Evolutionary conservation across 2,113 vertebrate species (phyloP).

Genomic region (Gobiocypris rarus): DNA sequence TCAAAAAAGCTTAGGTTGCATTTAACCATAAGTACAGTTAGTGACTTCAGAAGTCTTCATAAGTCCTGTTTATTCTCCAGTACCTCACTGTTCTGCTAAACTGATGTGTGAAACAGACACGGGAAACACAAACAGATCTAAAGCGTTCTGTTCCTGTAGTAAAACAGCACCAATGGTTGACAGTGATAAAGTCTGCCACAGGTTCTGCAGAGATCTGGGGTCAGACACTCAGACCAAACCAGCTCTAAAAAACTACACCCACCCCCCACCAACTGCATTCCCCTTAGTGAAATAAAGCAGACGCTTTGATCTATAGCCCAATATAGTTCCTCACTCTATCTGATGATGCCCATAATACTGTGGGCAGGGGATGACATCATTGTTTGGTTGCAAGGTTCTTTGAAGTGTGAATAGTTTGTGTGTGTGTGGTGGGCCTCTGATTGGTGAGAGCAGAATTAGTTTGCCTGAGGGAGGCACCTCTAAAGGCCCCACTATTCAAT

Average conservation of each 20-base stretch:
- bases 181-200: constrained; percentile 38
- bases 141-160: constrained; percentile 17
- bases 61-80: not conserved
- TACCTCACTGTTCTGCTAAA: not conserved
- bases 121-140: constrained; percentile 7
- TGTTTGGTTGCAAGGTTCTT: constrained; percentile 49
- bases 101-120: constrained; percentile 21
- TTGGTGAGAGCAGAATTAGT: constrained; percentile 55
- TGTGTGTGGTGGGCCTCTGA: constrained; percentile 55
- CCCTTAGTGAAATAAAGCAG: constrained; percentile 41
- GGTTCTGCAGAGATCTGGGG: constrained; percentile 33
- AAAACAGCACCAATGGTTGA: constrained; percentile 30
- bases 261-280: too few species aligned
- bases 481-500: constrained; percentile 54
- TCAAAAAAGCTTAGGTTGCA: not conserved
- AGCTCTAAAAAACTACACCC: not conserved
- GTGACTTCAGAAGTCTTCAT: not conserved
- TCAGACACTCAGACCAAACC: constrained; percentile 31
- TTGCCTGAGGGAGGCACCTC: constrained; percentile 49
- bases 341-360: constrained; percentile 46
- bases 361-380: constrained; percentile 64
- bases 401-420: constrained; percentile 62
- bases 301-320: constrained; percentile 47
- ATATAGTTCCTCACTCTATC: constrained; percentile 46
- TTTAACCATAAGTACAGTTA: not conserved